Evolutionary conservation across 2,797 vertebrate species (phyloP), one percentile per base, ranked within the genome.

Genomic region (Galago senegalensis): DNA sequence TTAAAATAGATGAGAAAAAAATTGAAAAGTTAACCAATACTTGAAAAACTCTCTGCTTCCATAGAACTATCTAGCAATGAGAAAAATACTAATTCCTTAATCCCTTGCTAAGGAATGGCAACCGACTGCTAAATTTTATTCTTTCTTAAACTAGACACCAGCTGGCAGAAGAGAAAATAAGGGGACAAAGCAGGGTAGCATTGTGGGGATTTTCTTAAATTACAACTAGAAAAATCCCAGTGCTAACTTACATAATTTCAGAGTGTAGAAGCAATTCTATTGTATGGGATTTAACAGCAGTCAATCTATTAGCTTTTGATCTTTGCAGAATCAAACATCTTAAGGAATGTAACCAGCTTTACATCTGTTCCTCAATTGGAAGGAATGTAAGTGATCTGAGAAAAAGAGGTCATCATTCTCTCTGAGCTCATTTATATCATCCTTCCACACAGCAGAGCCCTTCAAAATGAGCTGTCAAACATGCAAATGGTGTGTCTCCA

Each of bases 281-380:
- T 79, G 25, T 72, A 4, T 13, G 77, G 13, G n/a, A 88, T 40
- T 87, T 94, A 89, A 75, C 4, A 70, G 29, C 17, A 84, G n/a
- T 80, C 40, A 80, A 31, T 90, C 86, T 85, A 80, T 90, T 94
- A 49, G 37, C 27, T 92, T 96, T 96, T 93, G 61, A 95, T 93
- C 27, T 95, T 89, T 90, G 61, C 95, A 49, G 81, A 91, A 67
- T 90, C 72, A 91, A 92, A 88, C 7, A 67, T 87, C 37, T 63
- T 88, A 87, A 89, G 77, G 69, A 77, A 85, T 43, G 31, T 46
- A 83, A 65, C 27, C 3, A 77, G 60, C 17, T 79, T 77, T 77
- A 29, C 34, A 58, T 56, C 72, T 90, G 4, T 2, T 94, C 6
- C 46, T 72, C 29, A 43, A 0, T 18, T 91, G 25, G 10, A 88